Conservation (phyloP, 2,113 vertebrate genomes). For the Heptranchias perlo region DNA sequence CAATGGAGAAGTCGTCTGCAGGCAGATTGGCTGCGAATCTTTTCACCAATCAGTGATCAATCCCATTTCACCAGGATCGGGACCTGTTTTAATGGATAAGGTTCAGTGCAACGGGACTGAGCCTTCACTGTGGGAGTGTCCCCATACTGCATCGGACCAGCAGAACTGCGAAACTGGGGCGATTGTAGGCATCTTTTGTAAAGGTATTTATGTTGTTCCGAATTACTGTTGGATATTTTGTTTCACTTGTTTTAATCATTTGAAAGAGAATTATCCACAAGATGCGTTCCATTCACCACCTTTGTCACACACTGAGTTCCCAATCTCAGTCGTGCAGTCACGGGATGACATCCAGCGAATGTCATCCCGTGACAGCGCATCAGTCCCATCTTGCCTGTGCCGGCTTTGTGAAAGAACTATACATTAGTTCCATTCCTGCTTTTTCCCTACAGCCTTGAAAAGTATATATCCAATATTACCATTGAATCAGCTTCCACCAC, state of each 20-base stretch:
- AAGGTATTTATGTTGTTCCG: neutral
- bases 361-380: no score
- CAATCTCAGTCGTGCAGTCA: no score
- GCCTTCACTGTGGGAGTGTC: neutral
- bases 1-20: neutral
- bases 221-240: neutral
- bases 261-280: neutral
- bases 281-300: neutral
- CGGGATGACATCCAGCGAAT: no score
- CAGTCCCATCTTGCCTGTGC: no score
- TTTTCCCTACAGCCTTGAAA: no score
- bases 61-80: neutral
- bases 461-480: no score
- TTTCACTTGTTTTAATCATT: neutral
- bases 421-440: no score
- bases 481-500: no score
- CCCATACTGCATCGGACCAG: neutral
- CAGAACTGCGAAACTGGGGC: neutral
- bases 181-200: neutral
- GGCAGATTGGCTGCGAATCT: neutral
- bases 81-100: neutral
- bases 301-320: no score
- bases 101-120: neutral
- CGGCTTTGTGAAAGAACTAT: no score
- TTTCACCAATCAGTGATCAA: neutral